Base-by-base conservation (phyloP, 2,113 vertebrate genomes). In the Glaucidium brasilianum region DNA sequence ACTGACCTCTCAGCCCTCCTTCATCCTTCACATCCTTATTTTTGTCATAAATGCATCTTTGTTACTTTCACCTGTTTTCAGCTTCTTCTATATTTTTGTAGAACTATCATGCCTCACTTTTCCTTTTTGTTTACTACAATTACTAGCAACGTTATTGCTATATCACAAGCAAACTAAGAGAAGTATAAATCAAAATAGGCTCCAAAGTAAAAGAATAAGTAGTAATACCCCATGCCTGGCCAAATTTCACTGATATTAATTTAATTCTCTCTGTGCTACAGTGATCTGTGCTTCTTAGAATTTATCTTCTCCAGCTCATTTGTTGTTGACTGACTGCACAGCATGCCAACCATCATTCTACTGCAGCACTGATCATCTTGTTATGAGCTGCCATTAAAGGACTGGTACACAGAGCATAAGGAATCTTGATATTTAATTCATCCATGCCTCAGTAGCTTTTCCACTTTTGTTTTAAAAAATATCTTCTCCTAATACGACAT, bases 241-340 rank as follows among this genome's bases (percentile, higher is more conserved):
- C 49, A 91, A 60, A 91, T 69, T 53, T 84, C 56, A 92, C 39
- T 30, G 27, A 39, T 81, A 83, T 34, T 88, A 91, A 94, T 88
- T 81, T 79, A 64, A 73, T 64, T 88, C 15, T 80, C 56, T 30
- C 47, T 79, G 41, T 96, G 74, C 15, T 77, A 49, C 37, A 85
- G 18, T 19, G 16, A 55, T 88, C 62, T 74, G 25, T 39, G 27
- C 45, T 90, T 23, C 37, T 87, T 85, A 43, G 39, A 64, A n/a
- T 69, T 66, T 53, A 67, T 85, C 69, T 76, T 94, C 89, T 93
- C 78, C 39, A 96, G 50, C 17, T 94, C 62, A 37, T 93, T 96
- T 81, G 35, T 58, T 93, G 56, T 66, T 66, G 71, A 79, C 81
- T 34, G 52, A 85, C 26, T 2, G 21, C 47, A 68, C 41, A 85